A percentile compares a stretch with the other conserved stretches of the same genome.
Conservation (phyloP, 2,888 invertebrate genomes). For the Priocnemis perturbator region DNA sequence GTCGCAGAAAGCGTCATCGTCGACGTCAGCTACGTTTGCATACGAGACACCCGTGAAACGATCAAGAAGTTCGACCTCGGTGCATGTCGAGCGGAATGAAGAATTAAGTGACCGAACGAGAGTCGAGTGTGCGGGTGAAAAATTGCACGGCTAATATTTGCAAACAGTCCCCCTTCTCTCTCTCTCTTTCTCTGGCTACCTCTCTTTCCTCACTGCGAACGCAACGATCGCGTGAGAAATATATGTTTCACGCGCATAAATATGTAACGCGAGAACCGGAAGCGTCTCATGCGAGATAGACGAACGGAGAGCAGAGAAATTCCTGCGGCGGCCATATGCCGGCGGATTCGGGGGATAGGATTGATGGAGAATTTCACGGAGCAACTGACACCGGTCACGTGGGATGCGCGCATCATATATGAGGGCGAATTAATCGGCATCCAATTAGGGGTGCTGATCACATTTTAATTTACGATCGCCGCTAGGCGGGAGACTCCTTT, state of each 20-base stretch:
- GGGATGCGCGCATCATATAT: conserved; percentile 35
- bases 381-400: conserved; percentile 65
- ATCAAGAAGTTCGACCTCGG: not conserved
- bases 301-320: conserved; percentile 27
- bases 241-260: conserved; percentile 5
- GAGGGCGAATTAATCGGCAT: conserved; percentile 57
- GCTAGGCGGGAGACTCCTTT: not conserved
- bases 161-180: no score
- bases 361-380: conserved; percentile 69
- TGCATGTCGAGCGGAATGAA: not conserved
- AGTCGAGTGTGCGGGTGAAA: not conserved
- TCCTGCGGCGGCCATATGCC: conserved; percentile 58
- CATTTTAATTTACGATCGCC: conserved; percentile 57
- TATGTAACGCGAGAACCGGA: conserved; percentile 12
- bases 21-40: no score
- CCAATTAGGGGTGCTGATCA: conserved; percentile 56
- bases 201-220: not conserved
- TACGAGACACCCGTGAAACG: not conserved
- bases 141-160: not conserved
- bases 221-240: not conserved
- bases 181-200: no score
- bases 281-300: conserved; percentile 7
- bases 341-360: conserved; percentile 65
- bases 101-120: not conserved
- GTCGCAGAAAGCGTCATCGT: no score